A percentile compares a stretch with the other conserved stretches of the same genome.
Conservation (phyloP, 2,888 invertebrate genomes). For the Theodoxus fluviatilis region DNA sequence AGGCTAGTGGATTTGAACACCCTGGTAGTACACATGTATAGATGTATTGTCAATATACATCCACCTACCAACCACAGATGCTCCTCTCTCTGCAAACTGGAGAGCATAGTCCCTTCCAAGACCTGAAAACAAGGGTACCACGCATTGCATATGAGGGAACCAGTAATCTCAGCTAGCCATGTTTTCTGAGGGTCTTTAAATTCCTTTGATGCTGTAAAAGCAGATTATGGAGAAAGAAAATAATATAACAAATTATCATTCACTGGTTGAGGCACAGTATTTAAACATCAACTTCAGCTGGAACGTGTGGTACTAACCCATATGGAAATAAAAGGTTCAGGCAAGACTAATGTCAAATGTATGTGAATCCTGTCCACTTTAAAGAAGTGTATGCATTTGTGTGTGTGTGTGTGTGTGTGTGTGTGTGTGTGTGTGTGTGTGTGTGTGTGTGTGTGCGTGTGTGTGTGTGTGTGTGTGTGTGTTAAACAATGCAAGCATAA, state of each 20-base stretch:
- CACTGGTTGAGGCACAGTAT: too few relatives aligned
- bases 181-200: background rate
- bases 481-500: background rate
- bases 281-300: too few relatives aligned
- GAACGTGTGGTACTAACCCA: background rate
- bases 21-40: too few relatives aligned
- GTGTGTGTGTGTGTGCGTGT: constrained; percentile 14
- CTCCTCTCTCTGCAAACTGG: constrained; percentile 88
- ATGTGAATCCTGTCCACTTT: too few relatives aligned
- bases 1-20: too few relatives aligned
- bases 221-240: background rate
- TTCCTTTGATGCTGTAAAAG: background rate
- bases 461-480: constrained; percentile 5
- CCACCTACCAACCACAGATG: constrained; percentile 80
- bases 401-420: constrained; percentile 20
- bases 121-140: constrained; percentile 67
- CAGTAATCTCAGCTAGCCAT: background rate
- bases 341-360: background rate
- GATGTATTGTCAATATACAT: constrained; percentile 10
- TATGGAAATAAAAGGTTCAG: background rate
- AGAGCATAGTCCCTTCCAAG: constrained; percentile 92
- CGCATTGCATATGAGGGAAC: background rate
- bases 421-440: constrained; percentile 17
- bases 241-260: too few relatives aligned
- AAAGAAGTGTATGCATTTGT: background rate